Evolutionary conservation across 2,888 invertebrate species (phyloP), one percentile per base, ranked within the genome.

Genomic region (Sphaerolaimus hirsutus): DNA sequence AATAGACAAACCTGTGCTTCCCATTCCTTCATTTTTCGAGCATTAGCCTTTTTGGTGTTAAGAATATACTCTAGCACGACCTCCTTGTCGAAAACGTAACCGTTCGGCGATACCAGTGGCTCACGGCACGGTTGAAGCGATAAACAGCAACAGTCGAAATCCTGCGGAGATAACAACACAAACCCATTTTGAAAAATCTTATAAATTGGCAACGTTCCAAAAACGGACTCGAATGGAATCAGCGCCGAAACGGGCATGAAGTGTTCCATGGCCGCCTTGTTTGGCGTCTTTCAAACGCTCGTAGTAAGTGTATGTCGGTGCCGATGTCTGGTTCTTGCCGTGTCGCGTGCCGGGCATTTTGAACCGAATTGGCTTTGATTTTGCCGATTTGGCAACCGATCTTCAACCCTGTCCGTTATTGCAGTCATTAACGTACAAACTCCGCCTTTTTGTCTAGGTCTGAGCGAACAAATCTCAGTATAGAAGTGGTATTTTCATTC

Each of bases 281-380:
- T 79, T 76, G 1, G 87, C 84, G 63, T 97, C 93, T 63, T 86
- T 86, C 64, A 86, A 81, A 68, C 87, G 83, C 63, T 97, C 97
- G 58, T 89, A 83, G 59, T 97, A 93, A 0, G 93, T 87, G 64
- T 97, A 99, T 12, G 93, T 91, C 10, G 91, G 83, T 47, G 89
- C 86, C 1, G 97, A 93, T 1, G 97, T 99, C 60, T 86, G 86
- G 68, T 99, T 99, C 65, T 84, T 77, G 12, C 89, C 93, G 63
- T 99, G 97, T 46, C 97, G 74, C 5, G 69, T 69, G 71, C 71
- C 71, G 3, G 12, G 12, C 25, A 42, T 26, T 25, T 7, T 38
- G 19, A 7, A 17, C 19, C 38, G 5, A 38, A 38, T 38, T n/a
- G n/a, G n/a, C n/a, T n/a, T n/a, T n/a, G n/a, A n/a, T n/a, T n/a